Conservation (phyloP, 2,113 vertebrate genomes). For the Oncorhynchus nerka region DNA sequence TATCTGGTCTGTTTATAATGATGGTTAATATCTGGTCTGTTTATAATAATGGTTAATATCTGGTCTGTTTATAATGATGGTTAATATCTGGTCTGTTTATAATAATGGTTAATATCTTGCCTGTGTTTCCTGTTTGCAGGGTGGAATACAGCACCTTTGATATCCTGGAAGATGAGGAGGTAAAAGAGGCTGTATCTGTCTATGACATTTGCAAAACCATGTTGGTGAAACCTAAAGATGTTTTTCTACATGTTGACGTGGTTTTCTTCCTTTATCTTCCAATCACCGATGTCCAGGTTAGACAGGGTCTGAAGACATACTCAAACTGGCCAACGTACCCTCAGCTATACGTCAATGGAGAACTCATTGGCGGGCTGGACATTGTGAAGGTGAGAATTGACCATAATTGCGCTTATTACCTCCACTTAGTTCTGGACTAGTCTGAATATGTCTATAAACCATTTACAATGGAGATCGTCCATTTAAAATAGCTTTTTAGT, state of each 20-base stretch:
- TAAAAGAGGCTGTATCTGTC: slow-evolving; percentile 35
- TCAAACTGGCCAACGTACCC: slow-evolving; percentile 98
- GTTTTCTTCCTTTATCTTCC: background rate
- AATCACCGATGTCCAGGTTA: slow-evolving; percentile 59
- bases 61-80: no score
- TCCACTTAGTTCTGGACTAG: background rate
- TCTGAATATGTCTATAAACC: no score
- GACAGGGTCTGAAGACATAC: slow-evolving; percentile 87
- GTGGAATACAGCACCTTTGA: slow-evolving; percentile 78
- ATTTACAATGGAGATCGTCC: no score
- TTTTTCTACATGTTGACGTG: background rate
- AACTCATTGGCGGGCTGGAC: slow-evolving; percentile 92
- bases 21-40: no score
- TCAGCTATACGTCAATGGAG: slow-evolving; percentile 92
- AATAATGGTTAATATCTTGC: no score
- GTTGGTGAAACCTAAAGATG: background rate
- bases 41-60: no score
- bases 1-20: no score
- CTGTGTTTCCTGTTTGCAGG: slow-evolving; percentile 24
- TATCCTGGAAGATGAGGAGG: slow-evolving; percentile 78
- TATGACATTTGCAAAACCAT: background rate
- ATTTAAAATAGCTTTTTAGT: no score
- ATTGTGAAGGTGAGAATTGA: slow-evolving; percentile 87
- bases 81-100: no score
- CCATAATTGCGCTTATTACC: background rate